Evolutionary conservation across 2,888 invertebrate species (phyloP).

Genomic region (Pharmacophagus antenor): DNA sequence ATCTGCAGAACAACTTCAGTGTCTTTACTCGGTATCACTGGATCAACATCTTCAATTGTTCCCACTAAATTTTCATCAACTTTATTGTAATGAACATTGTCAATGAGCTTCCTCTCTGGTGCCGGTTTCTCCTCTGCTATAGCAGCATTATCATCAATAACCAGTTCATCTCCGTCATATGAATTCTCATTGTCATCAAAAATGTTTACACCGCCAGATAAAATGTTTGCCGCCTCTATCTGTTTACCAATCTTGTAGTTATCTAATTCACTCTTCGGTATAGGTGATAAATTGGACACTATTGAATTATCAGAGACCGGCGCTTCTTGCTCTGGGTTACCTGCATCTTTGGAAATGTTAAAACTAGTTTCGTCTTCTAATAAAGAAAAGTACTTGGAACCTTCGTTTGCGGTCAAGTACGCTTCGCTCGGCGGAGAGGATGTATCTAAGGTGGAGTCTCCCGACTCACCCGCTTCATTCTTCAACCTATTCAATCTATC

Average conservation of each 20-base stretch:
- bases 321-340: constrained; percentile 46
- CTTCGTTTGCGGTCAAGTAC: constrained; percentile 71
- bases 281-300: constrained; percentile 64
- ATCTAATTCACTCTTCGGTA: constrained; percentile 59
- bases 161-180: constrained; percentile 72
- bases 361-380: constrained; percentile 69
- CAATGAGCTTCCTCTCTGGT: constrained; percentile 44
- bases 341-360: constrained; percentile 60
- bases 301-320: constrained; percentile 49
- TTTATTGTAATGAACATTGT: constrained; percentile 42
- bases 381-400: constrained; percentile 71
- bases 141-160: constrained; percentile 69
- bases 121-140: constrained; percentile 57
- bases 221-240: constrained; percentile 73
- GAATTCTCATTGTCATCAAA: constrained; percentile 79
- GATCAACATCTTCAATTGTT: constrained; percentile 45
- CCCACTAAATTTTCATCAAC: constrained; percentile 43
- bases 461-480: constrained; percentile 60
- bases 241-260: constrained; percentile 69
- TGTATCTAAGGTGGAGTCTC: constrained; percentile 66
- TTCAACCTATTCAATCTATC: constrained; percentile 74
- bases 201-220: constrained; percentile 74
- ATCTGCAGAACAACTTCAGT: constrained; percentile 72
- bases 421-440: constrained; percentile 64
- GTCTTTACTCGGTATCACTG: constrained; percentile 57